Evolutionary conservation across 2,888 invertebrate genomes (phyloP).

Genomic region (Hipparchia sbordonii): DNA sequence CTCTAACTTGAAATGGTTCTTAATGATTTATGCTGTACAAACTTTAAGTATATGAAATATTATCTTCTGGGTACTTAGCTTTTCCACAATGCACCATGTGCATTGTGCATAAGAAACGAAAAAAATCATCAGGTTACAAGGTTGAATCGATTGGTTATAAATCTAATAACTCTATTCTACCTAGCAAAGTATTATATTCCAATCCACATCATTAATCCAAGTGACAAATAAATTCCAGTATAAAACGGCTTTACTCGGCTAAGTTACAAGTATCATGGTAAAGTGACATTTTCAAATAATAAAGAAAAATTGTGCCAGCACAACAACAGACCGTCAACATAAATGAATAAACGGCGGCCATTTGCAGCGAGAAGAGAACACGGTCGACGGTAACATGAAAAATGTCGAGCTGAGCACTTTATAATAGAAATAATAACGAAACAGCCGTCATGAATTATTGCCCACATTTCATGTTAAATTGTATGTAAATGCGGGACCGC

Average conservation of each 20-base stretch:
- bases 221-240: background rate
- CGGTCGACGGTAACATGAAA: conserved; percentile 69
- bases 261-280: background rate
- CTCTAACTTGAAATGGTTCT: too few relatives aligned
- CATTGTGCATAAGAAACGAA: too few relatives aligned
- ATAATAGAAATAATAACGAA: conserved; percentile 80
- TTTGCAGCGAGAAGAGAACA: conserved; percentile 57
- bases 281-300: conserved; percentile 19
- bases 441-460: conserved; percentile 78
- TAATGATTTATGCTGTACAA: too few relatives aligned
- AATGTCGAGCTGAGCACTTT: conserved; percentile 74
- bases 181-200: background rate
- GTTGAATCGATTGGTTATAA: too few relatives aligned
- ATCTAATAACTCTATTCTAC: background rate
- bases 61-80: too few relatives aligned
- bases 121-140: too few relatives aligned
- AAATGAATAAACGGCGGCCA: conserved; percentile 53
- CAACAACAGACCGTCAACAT: conserved; percentile 54
- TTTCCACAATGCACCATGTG: too few relatives aligned
- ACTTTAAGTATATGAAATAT: too few relatives aligned
- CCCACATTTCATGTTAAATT: conserved; percentile 82
- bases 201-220: background rate
- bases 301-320: conserved; percentile 22
- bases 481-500: conserved; percentile 79
- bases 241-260: background rate